Evolutionary conservation across 2,888 invertebrate genomes (phyloP), one percentile per base, ranked within the genome.

Genomic region (Belgica antarctica): DNA sequence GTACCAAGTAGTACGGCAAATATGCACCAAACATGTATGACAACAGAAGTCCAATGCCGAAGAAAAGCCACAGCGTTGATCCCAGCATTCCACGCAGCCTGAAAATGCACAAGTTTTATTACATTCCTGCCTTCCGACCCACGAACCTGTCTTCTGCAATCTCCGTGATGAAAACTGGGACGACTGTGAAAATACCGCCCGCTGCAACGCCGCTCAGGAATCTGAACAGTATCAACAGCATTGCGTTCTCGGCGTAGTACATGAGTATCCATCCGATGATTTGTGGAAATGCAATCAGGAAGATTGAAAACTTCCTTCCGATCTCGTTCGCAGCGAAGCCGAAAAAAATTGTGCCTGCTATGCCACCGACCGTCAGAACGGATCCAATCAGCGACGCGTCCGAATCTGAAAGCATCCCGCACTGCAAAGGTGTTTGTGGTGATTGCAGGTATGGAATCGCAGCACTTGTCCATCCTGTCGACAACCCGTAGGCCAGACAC

Each of bases 351-450:
- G 76, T 77, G 8, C 80, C 80, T 4, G 76, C 8, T 0, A 77
- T 24, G 0, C 78, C 79, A 0, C 80, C 80, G 31, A 78, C 52
- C 17, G 78, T 77, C 0, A 80, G 72, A 1, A 76, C 74, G 0
- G 79, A 75, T 1, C 77, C 78, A n/a, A 80, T 77, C 77, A 77
- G 78, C 7, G 80, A 79, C 25, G 75, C 75, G 69, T 79, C 77
- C n/a, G 74, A 62, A 3, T 28, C 25, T 10, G 31, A 61, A 31
- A 71, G 27, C 15, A 59, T 22, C 1, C 70, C 70, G 2, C 59
- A 24, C 1, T 1, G 17, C 7, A 72, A 34, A 7, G 72, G 71
- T 5, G 70, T 41, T 0, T 70, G 65, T 15, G 17, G 19, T n/a
- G 71, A 69, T 61, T 69, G 12, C 3, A 72, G 41, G 8, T 71